phyloP scores from a whole-genome alignment of 1,140 invertebrate species.

The Caenorhabditis tropicalis region DNA sequence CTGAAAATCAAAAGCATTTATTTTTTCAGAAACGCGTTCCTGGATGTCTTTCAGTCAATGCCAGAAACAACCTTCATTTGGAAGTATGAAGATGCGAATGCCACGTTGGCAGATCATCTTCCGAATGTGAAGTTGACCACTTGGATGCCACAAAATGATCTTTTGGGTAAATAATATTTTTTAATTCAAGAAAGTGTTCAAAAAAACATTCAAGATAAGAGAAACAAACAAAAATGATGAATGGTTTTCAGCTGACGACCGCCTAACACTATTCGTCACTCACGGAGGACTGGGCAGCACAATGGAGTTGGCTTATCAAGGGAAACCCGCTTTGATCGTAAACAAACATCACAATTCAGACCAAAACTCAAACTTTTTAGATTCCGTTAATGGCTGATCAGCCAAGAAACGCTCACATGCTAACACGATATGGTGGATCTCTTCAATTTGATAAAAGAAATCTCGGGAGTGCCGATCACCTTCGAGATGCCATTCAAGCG shows the following conservation, averaged over 20 bases:
- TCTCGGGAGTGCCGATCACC: not conserved
- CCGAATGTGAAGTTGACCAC: conserved; percentile 6
- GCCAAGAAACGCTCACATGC: conserved; percentile 34
- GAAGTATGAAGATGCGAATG: conserved; percentile 32
- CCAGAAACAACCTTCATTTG: conserved; percentile 14
- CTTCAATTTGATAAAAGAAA: not conserved
- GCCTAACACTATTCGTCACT: conserved; percentile 37
- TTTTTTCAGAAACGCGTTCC: conserved; percentile 4
- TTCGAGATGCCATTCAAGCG: not conserved
- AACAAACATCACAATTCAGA: not conserved
- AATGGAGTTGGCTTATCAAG: conserved; percentile 27
- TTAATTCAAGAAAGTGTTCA: not conserved
- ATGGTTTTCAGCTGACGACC: conserved; percentile 45
- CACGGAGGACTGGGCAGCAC: conserved; percentile 32
- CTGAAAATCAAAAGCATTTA: not conserved
- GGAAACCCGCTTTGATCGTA: conserved; percentile 14
- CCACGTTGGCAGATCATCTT: not conserved
- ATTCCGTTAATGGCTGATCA: conserved; percentile 27
- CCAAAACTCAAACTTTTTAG: too few relatives aligned
- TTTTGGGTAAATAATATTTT: conserved; percentile 8
- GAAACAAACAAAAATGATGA: too few relatives aligned
- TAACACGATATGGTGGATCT: not conserved
- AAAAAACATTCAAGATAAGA: too few relatives aligned
- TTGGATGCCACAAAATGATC: conserved; percentile 43
- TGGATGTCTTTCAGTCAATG: not conserved